Evolutionary conservation across 2,888 invertebrate species (phyloP).

Genomic region (Onthophagus sagittarius): DNA sequence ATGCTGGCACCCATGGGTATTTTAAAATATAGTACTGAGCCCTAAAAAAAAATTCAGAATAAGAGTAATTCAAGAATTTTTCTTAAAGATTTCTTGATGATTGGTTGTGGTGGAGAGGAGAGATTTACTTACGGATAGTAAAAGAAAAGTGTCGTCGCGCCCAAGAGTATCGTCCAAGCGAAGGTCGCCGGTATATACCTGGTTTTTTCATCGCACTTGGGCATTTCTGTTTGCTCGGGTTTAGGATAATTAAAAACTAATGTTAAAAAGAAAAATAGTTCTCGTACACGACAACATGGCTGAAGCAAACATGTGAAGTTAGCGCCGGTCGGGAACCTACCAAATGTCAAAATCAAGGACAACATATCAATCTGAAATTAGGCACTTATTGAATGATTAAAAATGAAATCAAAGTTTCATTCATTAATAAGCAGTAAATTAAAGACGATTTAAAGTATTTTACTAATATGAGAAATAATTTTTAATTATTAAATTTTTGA

Average conservation of each 20-base stretch:
- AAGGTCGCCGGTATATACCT: constrained; percentile 97
- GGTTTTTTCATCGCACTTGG: constrained; percentile 95
- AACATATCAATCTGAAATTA: constrained; percentile 1
- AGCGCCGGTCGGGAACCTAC: constrained; percentile 18
- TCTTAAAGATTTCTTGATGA: constrained; percentile 3
- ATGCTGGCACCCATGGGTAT: constrained; percentile 87
- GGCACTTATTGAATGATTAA: background rate
- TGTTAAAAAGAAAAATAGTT: constrained; percentile 38
- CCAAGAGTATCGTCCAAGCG: constrained; percentile 94
- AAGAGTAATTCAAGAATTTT: background rate
- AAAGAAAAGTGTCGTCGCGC: constrained; percentile 92
- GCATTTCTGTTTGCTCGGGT: constrained; percentile 62
- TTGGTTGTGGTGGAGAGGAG: constrained; percentile 14
- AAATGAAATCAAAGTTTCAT: too few relatives aligned
- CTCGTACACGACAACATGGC: constrained; percentile 48
- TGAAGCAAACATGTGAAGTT: constrained; percentile 38
- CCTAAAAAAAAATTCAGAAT: constrained; percentile 50
- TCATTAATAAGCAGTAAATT: too few relatives aligned
- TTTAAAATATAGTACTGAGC: constrained; percentile 80
- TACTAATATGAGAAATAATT: too few relatives aligned
- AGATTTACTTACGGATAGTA: constrained; percentile 88
- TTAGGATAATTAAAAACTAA: constrained; percentile 39
- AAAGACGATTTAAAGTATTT: too few relatives aligned
- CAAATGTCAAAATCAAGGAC: constrained; percentile 30
- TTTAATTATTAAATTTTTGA: too few relatives aligned